phyloP scores from a whole-genome alignment of 2,113 vertebrate species.

The Crotalus tigris region DNA sequence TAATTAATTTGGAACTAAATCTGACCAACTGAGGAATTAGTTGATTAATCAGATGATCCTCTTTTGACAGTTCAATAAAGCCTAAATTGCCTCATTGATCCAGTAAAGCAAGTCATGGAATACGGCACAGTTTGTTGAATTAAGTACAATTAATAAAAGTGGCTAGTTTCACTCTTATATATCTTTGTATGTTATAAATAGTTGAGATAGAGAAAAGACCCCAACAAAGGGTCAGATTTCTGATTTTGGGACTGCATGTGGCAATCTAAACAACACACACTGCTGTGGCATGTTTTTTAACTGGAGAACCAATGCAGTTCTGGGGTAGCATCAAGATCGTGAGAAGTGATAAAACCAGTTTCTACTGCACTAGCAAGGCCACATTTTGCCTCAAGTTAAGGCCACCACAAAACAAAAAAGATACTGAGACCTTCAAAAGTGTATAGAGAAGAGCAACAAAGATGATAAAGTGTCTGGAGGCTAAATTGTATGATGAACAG shows the following conservation, averaged over 20 bases:
- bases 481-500: no score
- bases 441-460: no score
- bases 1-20: neutral
- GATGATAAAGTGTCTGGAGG: no score
- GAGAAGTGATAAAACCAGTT: no score
- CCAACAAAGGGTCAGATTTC: neutral
- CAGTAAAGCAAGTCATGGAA: neutral
- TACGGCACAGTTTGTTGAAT: neutral
- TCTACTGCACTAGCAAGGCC: no score
- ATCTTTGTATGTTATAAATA: neutral
- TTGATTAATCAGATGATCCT: neutral
- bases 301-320: no score
- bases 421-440: no score
- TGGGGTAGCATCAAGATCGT: no score
- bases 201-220: neutral
- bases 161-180: neutral
- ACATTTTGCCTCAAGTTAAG: no score
- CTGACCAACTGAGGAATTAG: neutral
- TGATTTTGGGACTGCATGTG: neutral
- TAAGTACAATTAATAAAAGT: neutral
- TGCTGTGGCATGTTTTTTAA: neutral
- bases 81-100: neutral
- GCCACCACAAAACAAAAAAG: no score
- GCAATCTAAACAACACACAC: neutral
- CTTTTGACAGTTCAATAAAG: neutral